Evolutionary conservation across 1,140 invertebrate species (phyloP).

Genomic region (Rhopalosiphum padi): DNA sequence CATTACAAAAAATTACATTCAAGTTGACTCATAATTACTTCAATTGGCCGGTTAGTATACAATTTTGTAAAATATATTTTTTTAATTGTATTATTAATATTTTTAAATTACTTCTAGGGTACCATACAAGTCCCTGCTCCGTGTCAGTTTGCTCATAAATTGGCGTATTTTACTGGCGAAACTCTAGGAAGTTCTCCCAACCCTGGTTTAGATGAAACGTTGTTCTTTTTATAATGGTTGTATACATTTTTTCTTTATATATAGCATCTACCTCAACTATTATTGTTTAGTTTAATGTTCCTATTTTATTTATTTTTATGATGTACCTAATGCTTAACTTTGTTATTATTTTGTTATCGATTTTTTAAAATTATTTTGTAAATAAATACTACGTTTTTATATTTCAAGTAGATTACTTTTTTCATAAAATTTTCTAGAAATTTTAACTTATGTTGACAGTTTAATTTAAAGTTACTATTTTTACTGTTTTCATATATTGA

Average conservation of each 20-base stretch:
- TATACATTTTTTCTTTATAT: neutral
- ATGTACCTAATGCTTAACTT: too few relatives aligned
- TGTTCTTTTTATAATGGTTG: neutral
- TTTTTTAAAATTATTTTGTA: too few relatives aligned
- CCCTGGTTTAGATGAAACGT: neutral
- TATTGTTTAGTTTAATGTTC: too few relatives aligned
- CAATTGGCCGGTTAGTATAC: slow-evolving; percentile 71
- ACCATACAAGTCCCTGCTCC: slow-evolving; percentile 84
- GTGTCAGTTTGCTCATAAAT: slow-evolving; percentile 86
- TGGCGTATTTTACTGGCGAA: slow-evolving; percentile 81
- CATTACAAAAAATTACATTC: slow-evolving; percentile 77
- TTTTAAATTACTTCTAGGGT: slow-evolving; percentile 64
- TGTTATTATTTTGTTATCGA: too few relatives aligned
- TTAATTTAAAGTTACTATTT: too few relatives aligned
- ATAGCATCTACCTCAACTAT: too few relatives aligned
- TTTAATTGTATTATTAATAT: neutral
- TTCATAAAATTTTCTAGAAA: too few relatives aligned
- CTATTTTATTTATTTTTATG: too few relatives aligned
- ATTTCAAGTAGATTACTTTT: too few relatives aligned
- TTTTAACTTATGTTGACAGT: too few relatives aligned
- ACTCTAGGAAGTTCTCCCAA: slow-evolving; percentile 68
- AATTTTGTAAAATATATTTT: neutral
- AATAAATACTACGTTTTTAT: too few relatives aligned
- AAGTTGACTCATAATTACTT: slow-evolving; percentile 86
- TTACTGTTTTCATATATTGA: too few relatives aligned